Conservation (phyloP, 2,797 vertebrate species). For the Pseudochirops cupreus region DNA sequence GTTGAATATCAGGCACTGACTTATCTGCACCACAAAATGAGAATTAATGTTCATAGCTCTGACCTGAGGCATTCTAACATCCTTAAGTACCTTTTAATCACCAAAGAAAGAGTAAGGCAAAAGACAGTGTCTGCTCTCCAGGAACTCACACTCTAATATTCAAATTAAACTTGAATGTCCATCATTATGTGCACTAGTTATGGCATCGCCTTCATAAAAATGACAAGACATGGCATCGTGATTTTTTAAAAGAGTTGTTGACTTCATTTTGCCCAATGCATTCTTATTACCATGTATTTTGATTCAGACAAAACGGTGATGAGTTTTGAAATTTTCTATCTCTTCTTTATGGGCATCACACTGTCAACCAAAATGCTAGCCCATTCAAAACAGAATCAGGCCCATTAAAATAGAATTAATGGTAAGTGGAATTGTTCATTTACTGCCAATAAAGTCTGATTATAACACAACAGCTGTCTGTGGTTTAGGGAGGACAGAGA, state of each 20-base stretch:
- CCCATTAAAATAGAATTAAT: constrained; percentile 58
- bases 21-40: neutral
- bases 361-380: constrained; percentile 31
- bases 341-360: constrained; percentile 21
- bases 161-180: neutral
- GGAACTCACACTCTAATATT: neutral
- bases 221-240: neutral
- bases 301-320: neutral
- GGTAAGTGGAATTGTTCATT: constrained; percentile 21
- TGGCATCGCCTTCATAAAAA: neutral
- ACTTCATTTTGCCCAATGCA: constrained; percentile 15
- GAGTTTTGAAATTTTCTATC: neutral
- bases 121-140: neutral
- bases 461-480: constrained; percentile 52
- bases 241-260: neutral
- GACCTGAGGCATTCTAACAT: neutral
- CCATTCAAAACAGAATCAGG: constrained; percentile 37
- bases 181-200: neutral
- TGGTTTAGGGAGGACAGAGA: constrained; percentile 17
- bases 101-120: neutral
- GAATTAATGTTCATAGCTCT: neutral
- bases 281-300: constrained; percentile 21
- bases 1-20: neutral
- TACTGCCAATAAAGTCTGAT: constrained; percentile 42
- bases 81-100: neutral